Evolutionary conservation across 64 coral and sea anemone genomes (phyloP).

Genomic region (Montipora capricornis): DNA sequence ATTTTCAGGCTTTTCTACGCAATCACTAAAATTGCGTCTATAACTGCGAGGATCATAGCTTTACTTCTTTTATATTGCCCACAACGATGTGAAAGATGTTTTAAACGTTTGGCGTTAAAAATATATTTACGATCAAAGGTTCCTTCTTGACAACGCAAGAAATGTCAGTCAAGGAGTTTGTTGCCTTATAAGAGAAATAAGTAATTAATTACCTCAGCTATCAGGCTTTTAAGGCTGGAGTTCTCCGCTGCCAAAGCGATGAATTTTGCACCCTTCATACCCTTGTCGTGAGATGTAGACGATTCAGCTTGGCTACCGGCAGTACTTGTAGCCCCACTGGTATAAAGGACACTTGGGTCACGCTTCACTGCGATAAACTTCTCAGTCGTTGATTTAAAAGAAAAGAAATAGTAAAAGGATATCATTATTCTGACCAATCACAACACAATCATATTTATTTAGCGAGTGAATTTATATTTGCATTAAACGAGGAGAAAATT

Average conservation of each 20-base stretch:
- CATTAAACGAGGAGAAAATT: too few species aligned
- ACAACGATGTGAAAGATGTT: background rate
- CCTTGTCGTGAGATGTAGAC: slow-evolving; percentile 55
- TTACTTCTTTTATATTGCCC: too few species aligned
- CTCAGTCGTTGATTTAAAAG: background rate
- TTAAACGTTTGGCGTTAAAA: background rate
- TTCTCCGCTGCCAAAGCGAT: slow-evolving; percentile 80
- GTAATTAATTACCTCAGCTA: slow-evolving; percentile 58
- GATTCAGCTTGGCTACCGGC: slow-evolving; percentile 68
- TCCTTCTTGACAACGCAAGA: too few species aligned
- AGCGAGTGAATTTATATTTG: too few species aligned
- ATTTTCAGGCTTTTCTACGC: too few species aligned
- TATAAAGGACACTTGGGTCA: slow-evolving; percentile 59
- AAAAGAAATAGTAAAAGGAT: background rate
- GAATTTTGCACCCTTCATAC: slow-evolving; percentile 59
- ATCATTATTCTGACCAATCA: background rate
- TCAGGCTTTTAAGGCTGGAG: slow-evolving; percentile 63
- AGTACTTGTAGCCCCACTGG: slow-evolving; percentile 54
- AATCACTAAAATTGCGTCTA: background rate
- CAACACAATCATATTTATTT: too few species aligned
- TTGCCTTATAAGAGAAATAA: too few species aligned
- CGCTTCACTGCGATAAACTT: slow-evolving; percentile 77
- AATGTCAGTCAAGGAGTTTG: too few species aligned
- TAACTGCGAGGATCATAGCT: too few species aligned
- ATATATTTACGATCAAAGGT: background rate